Evolutionary conservation across 2,797 vertebrate genomes (phyloP).

Genomic region (Ibycter americanus): DNA sequence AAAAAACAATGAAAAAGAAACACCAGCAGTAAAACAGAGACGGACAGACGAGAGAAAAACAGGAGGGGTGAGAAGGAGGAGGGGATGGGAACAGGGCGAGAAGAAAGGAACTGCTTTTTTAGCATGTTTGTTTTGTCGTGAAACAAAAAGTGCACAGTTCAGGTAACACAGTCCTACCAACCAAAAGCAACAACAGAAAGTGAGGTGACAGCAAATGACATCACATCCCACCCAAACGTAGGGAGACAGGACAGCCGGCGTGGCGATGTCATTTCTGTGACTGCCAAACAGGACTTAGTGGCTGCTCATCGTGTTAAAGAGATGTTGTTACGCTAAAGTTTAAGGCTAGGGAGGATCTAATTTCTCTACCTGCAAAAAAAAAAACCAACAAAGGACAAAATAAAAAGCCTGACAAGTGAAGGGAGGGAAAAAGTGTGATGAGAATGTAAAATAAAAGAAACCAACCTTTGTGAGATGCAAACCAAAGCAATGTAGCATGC

Average conservation of each 20-base stretch:
- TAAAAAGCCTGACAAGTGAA: constrained; percentile 56
- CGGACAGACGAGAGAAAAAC: constrained; percentile 19
- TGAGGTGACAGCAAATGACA: constrained; percentile 44
- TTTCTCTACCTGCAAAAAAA: constrained; percentile 69
- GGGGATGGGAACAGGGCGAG: neutral
- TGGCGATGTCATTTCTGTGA: constrained; percentile 58
- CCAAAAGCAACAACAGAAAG: constrained; percentile 57
- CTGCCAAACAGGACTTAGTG: constrained; percentile 39
- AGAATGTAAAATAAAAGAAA: constrained; percentile 70
- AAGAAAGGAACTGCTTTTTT: constrained; percentile 9
- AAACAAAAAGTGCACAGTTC: constrained; percentile 67
- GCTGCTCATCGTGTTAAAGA: constrained; percentile 7
- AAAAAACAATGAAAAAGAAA: constrained; percentile 73
- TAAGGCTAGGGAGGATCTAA: constrained; percentile 65
- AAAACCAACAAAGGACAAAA: constrained; percentile 34
- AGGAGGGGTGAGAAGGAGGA: neutral
- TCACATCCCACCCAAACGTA: constrained; percentile 60
- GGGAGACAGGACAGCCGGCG: constrained; percentile 12
- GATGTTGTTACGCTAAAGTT: constrained; percentile 49
- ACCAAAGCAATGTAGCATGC: constrained; percentile 74
- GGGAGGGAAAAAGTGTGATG: constrained; percentile 28
- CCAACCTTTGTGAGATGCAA: constrained; percentile 70
- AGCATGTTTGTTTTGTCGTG: neutral
- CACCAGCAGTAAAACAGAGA: constrained; percentile 70
- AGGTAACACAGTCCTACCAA: constrained; percentile 54